Evolutionary conservation across 2,888 invertebrate species (phyloP), one percentile per base, ranked within the genome.

Genomic region (Pollenia angustigena): DNA sequence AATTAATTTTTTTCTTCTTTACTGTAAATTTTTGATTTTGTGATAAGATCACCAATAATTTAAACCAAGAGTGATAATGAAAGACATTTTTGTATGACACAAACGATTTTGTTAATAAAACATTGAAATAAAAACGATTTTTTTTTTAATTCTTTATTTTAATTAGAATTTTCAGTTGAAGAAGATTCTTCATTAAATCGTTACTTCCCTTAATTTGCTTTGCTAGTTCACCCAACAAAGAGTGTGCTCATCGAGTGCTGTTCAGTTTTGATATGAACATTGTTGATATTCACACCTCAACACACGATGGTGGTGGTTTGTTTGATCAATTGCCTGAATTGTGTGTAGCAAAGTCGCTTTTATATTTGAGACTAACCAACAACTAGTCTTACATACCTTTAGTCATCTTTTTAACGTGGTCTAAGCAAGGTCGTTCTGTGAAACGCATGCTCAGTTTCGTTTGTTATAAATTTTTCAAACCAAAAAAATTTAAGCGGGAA

Each of bases 371-470:
- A 18, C 83, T 66, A 83, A 76, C 64, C 80, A 86, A 71, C 76
- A 83, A 84, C 75, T 84, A 74, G 84, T 79, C 87, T 87, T 87
- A 78, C 81, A 81, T 84, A 81, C 87, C 87, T 87, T 87, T 87
- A 87, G 87, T 87, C 87, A 84, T 84, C 81, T 87, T 87, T 87
- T 81, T 69, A 87, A 78, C 87, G 87, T 87, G 81, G 84, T 87
- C 87, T 87, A 81, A 69, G 44, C 84, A 87, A 87, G 87, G 87
- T 84, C 87, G 84, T 87, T 87, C 81, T 81, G 81, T 78, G 54
- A 74, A 64, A 81, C 84, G 81, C 84, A 84, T 84, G 56, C 71
- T 72, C 14, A 78, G 66, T 60, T 58, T 58, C 44, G 48, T 81
- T 50, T 46, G 46, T 54, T 56, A 16, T 48, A 76, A 44, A 4